Percentiles rank a stretch among this genome's conserved stretches.
Conservation (phyloP, 2,888 invertebrate species). For the Lasius platythorax region DNA sequence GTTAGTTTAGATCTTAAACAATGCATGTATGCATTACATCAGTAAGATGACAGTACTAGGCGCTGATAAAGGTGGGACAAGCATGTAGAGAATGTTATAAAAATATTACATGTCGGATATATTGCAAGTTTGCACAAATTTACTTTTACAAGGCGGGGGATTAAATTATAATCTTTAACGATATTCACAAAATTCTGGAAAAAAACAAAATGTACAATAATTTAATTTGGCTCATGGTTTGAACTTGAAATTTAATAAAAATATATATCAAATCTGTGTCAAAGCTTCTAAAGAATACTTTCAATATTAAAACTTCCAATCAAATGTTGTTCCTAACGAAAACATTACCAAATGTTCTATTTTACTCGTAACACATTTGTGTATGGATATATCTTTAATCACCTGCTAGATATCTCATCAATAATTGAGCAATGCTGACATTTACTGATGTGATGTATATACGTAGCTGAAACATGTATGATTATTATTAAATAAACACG, state of each 20-base stretch:
- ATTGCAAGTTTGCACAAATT: slow-evolving; percentile 28
- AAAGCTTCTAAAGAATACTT: neutral
- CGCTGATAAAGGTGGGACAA: slow-evolving; percentile 16
- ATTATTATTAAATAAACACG: slow-evolving; percentile 42
- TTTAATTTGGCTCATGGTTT: slow-evolving; percentile 5
- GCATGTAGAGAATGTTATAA: slow-evolving; percentile 23
- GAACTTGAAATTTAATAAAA: neutral
- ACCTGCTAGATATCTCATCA: slow-evolving; percentile 68
- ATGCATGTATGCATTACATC: slow-evolving; percentile 51
- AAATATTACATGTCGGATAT: slow-evolving; percentile 16
- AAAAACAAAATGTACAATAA: slow-evolving; percentile 6
- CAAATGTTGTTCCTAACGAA: slow-evolving; percentile 5
- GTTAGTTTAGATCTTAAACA: slow-evolving; percentile 36
- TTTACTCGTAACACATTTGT: slow-evolving; percentile 52
- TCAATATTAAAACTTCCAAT: slow-evolving; percentile 49
- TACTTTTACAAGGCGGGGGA: slow-evolving; percentile 5
- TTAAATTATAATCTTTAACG: slow-evolving; percentile 18
- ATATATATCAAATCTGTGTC: neutral
- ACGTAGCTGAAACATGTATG: slow-evolving; percentile 72
- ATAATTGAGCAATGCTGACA: slow-evolving; percentile 65
- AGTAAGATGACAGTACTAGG: slow-evolving; percentile 35
- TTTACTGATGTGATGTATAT: slow-evolving; percentile 65
- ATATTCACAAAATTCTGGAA: neutral
- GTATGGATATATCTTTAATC: slow-evolving; percentile 60
- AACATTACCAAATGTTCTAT: slow-evolving; percentile 23